These are phyloP conservation scores for Eudemis profundana DNA, from an alignment of 2,888 invertebrate genomes.

Conservation along the genomic window DNA sequence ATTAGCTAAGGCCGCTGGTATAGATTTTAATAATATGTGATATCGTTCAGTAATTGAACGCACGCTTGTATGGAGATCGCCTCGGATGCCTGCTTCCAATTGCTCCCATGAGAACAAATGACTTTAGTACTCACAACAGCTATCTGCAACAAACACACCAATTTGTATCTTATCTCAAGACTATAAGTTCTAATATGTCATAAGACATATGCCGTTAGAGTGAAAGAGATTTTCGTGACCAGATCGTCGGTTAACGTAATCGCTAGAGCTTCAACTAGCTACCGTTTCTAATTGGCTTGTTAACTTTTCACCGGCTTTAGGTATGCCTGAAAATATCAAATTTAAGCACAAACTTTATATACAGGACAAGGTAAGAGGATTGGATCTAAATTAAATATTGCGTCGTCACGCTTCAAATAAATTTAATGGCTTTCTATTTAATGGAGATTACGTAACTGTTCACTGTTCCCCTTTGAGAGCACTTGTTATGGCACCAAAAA, in stretches of 20 bases:
- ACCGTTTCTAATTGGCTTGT: constrained; percentile 48
- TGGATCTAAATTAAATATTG: neutral
- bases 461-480: neutral
- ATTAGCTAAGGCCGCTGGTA: neutral
- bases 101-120: constrained; percentile 71
- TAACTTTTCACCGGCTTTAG: constrained; percentile 25
- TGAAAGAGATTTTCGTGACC: constrained; percentile 70
- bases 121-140: constrained; percentile 61
- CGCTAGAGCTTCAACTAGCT: constrained; percentile 52
- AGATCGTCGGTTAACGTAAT: constrained; percentile 62
- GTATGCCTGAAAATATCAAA: constrained; percentile 16
- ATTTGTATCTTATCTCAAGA: constrained; percentile 10
- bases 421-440: neutral
- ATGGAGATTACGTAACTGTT: neutral
- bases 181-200: constrained; percentile 3
- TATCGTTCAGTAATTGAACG: constrained; percentile 47
- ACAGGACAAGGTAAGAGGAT: constrained; percentile 11
- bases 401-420: constrained; percentile 6
- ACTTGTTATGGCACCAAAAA: neutral
- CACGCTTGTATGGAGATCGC: constrained; percentile 47
- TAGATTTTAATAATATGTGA: neutral
- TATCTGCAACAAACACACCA: neutral
- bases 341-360: constrained; percentile 22
- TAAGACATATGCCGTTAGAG: constrained; percentile 58
- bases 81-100: constrained; percentile 49